These are phyloP conservation scores for Neodontobutis hainanensis DNA, from an alignment of 2,113 vertebrate species.

Conservation along the genomic window DNA sequence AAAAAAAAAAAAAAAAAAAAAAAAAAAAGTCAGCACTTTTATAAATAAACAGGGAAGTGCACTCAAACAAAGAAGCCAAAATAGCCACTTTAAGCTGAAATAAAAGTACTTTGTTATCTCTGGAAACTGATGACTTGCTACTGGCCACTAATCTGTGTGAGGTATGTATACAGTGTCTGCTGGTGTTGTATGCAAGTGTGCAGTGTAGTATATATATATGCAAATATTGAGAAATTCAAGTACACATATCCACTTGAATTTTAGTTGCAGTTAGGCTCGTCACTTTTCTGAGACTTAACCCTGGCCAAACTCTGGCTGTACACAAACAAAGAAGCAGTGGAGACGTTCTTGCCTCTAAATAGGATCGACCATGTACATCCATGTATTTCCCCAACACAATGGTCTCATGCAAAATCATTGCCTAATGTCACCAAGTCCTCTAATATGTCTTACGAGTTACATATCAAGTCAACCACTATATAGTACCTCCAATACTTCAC, in stretches of 20 bases:
- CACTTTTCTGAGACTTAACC: conserved; percentile 60
- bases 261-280: conserved; percentile 63
- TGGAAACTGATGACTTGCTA: conserved; percentile 66
- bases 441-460: conserved; percentile 51
- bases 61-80: conserved; percentile 2
- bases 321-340: conserved; percentile 7
- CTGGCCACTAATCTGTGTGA: conserved; percentile 67
- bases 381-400: conserved; percentile 27
- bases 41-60: conserved; percentile 5
- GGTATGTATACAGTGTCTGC: conserved; percentile 72
- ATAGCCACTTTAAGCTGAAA: conserved; percentile 1
- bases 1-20: conserved; percentile 17
- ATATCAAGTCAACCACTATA: conserved; percentile 59
- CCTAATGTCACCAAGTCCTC: conserved; percentile 22
- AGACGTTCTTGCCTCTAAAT: conserved; percentile 20
- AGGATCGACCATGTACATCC: conserved; percentile 49
- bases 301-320: conserved; percentile 59
- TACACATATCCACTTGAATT: conserved; percentile 55
- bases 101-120: conserved; percentile 20
- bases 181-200: conserved; percentile 79
- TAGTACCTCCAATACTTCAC: conserved; percentile 49
- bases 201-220: conserved; percentile 60
- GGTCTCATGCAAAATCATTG: conserved; percentile 49
- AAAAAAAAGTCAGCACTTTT: conserved; percentile 1
- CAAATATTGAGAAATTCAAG: conserved; percentile 60